Evolutionary conservation across 2,888 invertebrate species (phyloP).

Genomic region (Coenonympha glycerion): DNA sequence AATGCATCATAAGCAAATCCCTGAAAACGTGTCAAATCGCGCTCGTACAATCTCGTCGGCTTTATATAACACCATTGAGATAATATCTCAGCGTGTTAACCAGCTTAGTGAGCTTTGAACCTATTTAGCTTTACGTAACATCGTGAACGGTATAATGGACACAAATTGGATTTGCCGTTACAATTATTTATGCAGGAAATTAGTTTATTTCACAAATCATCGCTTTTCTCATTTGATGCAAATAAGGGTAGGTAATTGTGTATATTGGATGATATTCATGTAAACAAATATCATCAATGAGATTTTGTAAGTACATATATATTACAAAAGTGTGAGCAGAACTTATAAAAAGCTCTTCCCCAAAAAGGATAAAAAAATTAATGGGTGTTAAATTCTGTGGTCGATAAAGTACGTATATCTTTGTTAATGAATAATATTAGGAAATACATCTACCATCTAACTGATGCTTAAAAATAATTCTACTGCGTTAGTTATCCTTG

Average conservation of each 20-base stretch:
- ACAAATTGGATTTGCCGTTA: background rate
- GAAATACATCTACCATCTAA: too few relatives aligned
- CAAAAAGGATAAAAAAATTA: too few relatives aligned
- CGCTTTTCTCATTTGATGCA: background rate
- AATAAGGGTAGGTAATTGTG: background rate
- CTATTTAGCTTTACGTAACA: background rate
- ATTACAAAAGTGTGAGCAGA: too few relatives aligned
- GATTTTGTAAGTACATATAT: too few relatives aligned
- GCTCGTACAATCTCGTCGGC: constrained; percentile 9
- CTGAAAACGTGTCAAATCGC: constrained; percentile 19
- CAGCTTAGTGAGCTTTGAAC: constrained; percentile 7
- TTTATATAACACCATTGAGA: constrained; percentile 3
- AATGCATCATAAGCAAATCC: background rate
- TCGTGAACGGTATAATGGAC: background rate
- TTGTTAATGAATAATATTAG: too few relatives aligned
- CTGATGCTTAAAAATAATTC: too few relatives aligned
- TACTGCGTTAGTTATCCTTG: too few relatives aligned
- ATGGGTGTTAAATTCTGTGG: too few relatives aligned
- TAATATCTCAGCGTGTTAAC: constrained; percentile 4
- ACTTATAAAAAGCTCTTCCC: too few relatives aligned
- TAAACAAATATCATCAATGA: too few relatives aligned
- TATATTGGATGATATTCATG: too few relatives aligned
- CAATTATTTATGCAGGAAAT: background rate
- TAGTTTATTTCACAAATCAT: background rate
- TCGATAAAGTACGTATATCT: too few relatives aligned